These are phyloP conservation scores for Tetramorium parvispinum DNA, from an alignment of 1,140 invertebrate species.

Conservation along the genomic window DNA sequence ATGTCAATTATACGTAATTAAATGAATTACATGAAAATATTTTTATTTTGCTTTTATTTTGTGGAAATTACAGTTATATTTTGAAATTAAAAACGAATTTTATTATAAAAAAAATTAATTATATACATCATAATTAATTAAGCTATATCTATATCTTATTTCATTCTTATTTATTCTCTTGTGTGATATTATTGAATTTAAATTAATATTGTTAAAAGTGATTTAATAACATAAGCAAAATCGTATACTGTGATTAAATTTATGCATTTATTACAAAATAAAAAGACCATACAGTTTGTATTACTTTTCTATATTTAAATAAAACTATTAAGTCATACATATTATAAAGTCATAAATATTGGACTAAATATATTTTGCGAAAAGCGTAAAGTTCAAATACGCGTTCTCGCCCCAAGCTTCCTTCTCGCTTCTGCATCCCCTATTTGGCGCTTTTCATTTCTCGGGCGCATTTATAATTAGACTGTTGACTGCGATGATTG, in stretches of 20 bases:
- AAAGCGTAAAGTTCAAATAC: background rate
- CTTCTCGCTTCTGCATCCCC: background rate
- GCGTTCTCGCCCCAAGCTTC: background rate
- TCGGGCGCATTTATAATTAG: slow-evolving; percentile 41
- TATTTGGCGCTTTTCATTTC: slow-evolving; percentile 24
- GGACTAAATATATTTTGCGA: background rate
- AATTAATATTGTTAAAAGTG: slow-evolving; percentile 7
- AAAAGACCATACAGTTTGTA: background rate
- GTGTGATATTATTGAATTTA: background rate
- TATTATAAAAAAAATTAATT: background rate
- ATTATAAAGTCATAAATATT: background rate
- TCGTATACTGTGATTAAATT: background rate
- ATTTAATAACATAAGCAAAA: background rate
- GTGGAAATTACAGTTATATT: slow-evolving; percentile 4
- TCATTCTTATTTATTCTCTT: too few relatives aligned
- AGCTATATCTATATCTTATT: background rate
- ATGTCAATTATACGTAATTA: background rate
- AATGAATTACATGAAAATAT: background rate
- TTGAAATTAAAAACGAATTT: background rate
- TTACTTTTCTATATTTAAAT: background rate
- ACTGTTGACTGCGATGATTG: slow-evolving; percentile 29
- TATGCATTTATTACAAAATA: background rate
- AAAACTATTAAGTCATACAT: background rate
- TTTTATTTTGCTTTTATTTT: background rate
- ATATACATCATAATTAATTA: slow-evolving; percentile 1